These are phyloP conservation scores for Mamestra brassicae DNA, from an alignment of 2,888 invertebrate genomes.

Conservation along the genomic window DNA sequence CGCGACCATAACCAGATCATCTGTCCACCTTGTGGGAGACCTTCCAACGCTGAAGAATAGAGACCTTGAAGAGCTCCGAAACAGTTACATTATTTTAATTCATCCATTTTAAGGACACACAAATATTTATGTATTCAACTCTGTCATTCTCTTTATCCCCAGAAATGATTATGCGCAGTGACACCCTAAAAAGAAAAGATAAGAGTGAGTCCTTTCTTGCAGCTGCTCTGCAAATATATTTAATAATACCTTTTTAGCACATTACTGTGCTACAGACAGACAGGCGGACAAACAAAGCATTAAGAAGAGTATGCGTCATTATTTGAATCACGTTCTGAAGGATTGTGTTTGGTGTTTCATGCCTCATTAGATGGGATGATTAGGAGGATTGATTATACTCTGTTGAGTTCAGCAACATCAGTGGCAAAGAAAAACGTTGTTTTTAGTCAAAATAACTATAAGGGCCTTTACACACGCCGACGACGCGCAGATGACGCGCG, in stretches of 20 bases:
- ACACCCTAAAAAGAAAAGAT: conserved; percentile 34
- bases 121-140: conserved; percentile 4
- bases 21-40: no score
- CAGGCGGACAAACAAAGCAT: conserved; percentile 53
- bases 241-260: conserved; percentile 60
- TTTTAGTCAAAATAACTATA: no score
- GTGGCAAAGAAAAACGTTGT: neutral
- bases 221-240: conserved; percentile 51
- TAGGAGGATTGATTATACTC: neutral
- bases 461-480: no score
- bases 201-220: conserved; percentile 18
- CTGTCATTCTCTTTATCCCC: neutral
- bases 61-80: neutral
- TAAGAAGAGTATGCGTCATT: conserved; percentile 53
- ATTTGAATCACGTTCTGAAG: conserved; percentile 60
- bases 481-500: no score
- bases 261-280: conserved; percentile 60
- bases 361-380: conserved; percentile 18
- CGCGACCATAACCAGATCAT: no score
- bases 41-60: no score
- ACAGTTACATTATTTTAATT: neutral
- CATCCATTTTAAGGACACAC: no score
- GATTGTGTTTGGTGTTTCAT: conserved; percentile 32
- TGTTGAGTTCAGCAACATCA: neutral
- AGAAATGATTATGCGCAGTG: conserved; percentile 47